Evolutionary conservation across 1,140 invertebrate genomes (phyloP).

Genomic region (Drosophila sucinea): DNA sequence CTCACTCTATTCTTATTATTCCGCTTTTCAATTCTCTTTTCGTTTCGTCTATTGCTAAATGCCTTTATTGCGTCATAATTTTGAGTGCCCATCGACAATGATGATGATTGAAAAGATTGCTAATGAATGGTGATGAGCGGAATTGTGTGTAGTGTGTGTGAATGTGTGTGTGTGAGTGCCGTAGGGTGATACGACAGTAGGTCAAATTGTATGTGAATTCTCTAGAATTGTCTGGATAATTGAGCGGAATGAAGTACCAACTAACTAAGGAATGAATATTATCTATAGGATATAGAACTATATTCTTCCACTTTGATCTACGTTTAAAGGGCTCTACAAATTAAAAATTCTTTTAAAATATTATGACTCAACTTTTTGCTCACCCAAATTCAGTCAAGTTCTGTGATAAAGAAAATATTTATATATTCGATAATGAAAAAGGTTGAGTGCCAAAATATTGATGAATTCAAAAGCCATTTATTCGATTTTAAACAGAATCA

Average conservation of each 20-base stretch:
- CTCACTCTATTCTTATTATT: not conserved
- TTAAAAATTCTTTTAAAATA: too few relatives aligned
- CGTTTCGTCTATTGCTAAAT: constrained; percentile 31
- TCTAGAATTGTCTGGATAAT: not conserved
- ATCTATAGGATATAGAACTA: too few relatives aligned
- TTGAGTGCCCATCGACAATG: constrained; percentile 43
- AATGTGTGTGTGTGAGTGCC: not conserved
- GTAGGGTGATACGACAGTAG: not conserved
- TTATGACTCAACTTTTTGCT: too few relatives aligned
- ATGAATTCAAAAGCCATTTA: too few relatives aligned
- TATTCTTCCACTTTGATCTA: too few relatives aligned
- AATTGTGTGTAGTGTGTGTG: constrained; percentile 1
- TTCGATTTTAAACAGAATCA: too few relatives aligned
- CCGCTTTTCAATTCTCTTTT: constrained; percentile 10
- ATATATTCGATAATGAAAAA: too few relatives aligned
- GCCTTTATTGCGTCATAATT: constrained; percentile 63
- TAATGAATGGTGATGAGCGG: constrained; percentile 29
- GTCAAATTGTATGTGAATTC: not conserved
- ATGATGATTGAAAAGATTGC: constrained; percentile 46
- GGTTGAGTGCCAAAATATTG: too few relatives aligned
- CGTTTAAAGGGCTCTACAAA: too few relatives aligned
- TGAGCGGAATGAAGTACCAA: not conserved
- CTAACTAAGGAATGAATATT: not conserved
- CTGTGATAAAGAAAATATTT: too few relatives aligned
- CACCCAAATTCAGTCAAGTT: too few relatives aligned